Conservation (phyloP, 2,888 invertebrate species). For the Acanthopleura granulata region DNA sequence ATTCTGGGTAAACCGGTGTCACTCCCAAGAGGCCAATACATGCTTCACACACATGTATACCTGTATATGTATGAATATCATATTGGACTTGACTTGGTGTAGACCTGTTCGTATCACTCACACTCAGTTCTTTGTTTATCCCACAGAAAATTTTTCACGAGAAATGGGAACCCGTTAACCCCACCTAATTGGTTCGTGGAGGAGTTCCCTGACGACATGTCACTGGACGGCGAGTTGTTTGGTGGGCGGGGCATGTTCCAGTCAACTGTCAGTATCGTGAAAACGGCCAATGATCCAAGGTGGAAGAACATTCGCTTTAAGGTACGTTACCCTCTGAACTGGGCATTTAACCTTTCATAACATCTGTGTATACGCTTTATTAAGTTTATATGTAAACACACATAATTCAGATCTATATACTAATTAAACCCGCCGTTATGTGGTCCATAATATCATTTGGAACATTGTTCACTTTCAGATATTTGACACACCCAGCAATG, state of each 20-base stretch:
- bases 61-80: no score
- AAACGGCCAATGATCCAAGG: slow-evolving; percentile 52
- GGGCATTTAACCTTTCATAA: no score
- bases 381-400: no score
- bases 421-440: no score
- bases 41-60: no score
- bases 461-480: slow-evolving; percentile 38
- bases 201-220: slow-evolving; percentile 60
- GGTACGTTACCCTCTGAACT: slow-evolving; percentile 36
- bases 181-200: slow-evolving; percentile 38
- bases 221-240: slow-evolving; percentile 64
- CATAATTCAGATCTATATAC: no score
- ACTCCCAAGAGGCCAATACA: no score
- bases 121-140: background rate
- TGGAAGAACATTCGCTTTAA: slow-evolving; percentile 61
- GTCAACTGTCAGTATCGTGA: slow-evolving; percentile 64
- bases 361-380: no score
- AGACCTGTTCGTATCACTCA: no score
- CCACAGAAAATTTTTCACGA: slow-evolving; percentile 33
- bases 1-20: no score
- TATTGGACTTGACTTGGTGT: no score
- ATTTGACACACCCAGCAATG: slow-evolving; percentile 62
- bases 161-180: slow-evolving; percentile 36
- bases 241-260: slow-evolving; percentile 65
- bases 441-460: no score